These are phyloP conservation scores for Calypte anna DNA, from an alignment of 2,113 vertebrate genomes.

Conservation along the genomic window DNA sequence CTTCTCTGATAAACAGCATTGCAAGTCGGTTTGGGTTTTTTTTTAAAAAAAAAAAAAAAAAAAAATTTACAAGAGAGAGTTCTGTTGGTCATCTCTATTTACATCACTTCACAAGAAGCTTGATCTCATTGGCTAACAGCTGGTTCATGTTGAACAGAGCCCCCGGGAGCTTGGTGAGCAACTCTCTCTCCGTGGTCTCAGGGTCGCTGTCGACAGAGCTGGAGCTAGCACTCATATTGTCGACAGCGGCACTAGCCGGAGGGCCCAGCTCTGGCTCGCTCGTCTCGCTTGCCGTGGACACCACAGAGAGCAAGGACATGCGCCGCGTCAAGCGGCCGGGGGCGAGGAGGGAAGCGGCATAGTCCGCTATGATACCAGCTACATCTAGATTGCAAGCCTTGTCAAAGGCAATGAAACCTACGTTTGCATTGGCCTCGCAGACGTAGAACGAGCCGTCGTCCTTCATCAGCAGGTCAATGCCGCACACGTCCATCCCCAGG, in stretches of 20 bases:
- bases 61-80: conserved; percentile 75
- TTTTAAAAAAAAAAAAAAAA: neutral
- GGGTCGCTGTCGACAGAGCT: conserved; percentile 87
- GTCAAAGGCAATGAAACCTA: conserved; percentile 87
- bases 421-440: conserved; percentile 85
- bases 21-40: conserved; percentile 72
- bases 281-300: conserved; percentile 84
- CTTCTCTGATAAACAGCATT: conserved; percentile 81
- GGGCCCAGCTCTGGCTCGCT: conserved; percentile 84
- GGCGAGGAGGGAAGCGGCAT: conserved; percentile 83
- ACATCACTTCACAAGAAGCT: conserved; percentile 82
- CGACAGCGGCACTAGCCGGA: conserved; percentile 81
- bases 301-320: conserved; percentile 86
- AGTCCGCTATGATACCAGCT: conserved; percentile 86
- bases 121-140: conserved; percentile 85
- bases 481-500: conserved; percentile 84
- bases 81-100: conserved; percentile 75
- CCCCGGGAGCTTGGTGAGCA: conserved; percentile 84
- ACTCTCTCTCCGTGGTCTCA: conserved; percentile 84
- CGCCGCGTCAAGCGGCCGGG: conserved; percentile 84
- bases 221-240: conserved; percentile 86
- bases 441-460: conserved; percentile 84
- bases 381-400: conserved; percentile 86
- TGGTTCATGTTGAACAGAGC: conserved; percentile 86
- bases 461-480: conserved; percentile 85